A percentile compares a stretch with the other conserved stretches of the same genome.
Evolutionary conservation across 2,888 invertebrate genomes (phyloP).

Genomic region (Andrena chrysosceles): DNA sequence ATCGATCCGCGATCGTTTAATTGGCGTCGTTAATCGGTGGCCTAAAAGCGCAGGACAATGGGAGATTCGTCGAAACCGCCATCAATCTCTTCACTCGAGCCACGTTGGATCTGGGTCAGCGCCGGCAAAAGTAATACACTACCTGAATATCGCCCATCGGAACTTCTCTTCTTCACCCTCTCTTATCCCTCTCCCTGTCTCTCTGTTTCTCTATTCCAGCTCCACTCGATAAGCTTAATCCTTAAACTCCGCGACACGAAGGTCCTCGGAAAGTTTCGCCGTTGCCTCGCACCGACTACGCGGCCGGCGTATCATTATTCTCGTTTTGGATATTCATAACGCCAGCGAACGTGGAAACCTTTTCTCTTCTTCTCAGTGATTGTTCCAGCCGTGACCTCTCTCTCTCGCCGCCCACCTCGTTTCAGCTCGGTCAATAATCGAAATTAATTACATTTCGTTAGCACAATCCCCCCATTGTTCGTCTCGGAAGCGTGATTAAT

Average conservation of each 20-base stretch:
- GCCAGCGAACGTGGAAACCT: neutral
- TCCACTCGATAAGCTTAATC: conserved; percentile 22
- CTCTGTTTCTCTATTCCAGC: conserved; percentile 6
- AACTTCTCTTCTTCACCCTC: neutral
- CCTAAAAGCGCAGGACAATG: conserved; percentile 11
- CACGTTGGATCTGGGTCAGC: conserved; percentile 44
- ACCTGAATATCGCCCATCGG: conserved; percentile 14
- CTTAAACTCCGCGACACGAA: conserved; percentile 17
- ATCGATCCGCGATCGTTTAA: conserved; percentile 37
- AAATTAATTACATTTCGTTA: conserved; percentile 61
- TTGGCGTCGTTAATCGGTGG: conserved; percentile 44
- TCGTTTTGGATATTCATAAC: conserved; percentile 4
- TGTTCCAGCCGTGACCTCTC: neutral
- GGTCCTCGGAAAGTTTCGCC: conserved; percentile 14
- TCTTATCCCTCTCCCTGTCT: neutral
- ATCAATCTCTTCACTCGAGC: conserved; percentile 32
- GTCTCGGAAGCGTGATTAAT: conserved; percentile 46
- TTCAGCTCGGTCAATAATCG: conserved; percentile 38
- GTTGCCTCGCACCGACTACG: neutral
- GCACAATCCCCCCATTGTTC: conserved; percentile 32
- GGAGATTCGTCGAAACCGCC: conserved; percentile 22
- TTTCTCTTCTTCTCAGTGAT: neutral
- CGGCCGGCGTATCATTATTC: neutral
- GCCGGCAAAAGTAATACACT: conserved; percentile 23
- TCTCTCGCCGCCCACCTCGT: neutral